Base-by-base conservation (phyloP, 2,888 invertebrate species). In the Invenusta paracnida region DNA sequence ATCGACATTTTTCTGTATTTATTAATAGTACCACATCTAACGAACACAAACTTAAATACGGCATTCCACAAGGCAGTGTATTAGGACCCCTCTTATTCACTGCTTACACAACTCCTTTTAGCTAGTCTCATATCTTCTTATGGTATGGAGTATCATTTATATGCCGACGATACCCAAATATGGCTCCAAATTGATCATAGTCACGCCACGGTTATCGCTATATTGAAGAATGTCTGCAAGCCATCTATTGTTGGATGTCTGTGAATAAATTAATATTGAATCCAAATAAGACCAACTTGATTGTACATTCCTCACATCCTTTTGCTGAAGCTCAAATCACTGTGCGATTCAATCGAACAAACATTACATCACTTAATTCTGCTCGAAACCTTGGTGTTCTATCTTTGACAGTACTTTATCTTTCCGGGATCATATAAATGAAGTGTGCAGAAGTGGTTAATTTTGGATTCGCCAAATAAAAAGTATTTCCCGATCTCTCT, bases 131-230 rank as follows among this genome's bases (percentile, higher is more conserved):
- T n/a, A 73, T 73, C 73, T 73, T 73, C 25, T 73, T 73, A 73
- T 73, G 73, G 73, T 73, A 73, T 73, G 73, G 73, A 73, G 73
- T 73, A 73, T 73, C 73, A 73, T 73, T 73, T 73, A 73, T 73
- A 73, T 73, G 73, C 17, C 73, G 73, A 73, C 73, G 73, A 73
- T 73, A 73, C 73, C 73, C 73, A 73, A 73, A 73, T 73, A 73
- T 73, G 73, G 73, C 73, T 73, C 73, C 73, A 73, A 73, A 73
- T 73, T 13, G 73, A 73, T 73, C 73, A 73, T 23, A 73, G 27
- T 73, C 73, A 73, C 73, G 73, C 73, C 73, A 73, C 73, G 73
- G 25, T 73, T 73, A 23, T 5, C 27, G 73, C 27, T 73, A 25
- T n/a, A n/a, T 73, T 73, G 73, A 73, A 73, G 73, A 73, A 73